These are phyloP conservation scores for Trachymyrmex septentrionalis DNA, from an alignment of 1,140 invertebrate species.

Conservation along the genomic window DNA sequence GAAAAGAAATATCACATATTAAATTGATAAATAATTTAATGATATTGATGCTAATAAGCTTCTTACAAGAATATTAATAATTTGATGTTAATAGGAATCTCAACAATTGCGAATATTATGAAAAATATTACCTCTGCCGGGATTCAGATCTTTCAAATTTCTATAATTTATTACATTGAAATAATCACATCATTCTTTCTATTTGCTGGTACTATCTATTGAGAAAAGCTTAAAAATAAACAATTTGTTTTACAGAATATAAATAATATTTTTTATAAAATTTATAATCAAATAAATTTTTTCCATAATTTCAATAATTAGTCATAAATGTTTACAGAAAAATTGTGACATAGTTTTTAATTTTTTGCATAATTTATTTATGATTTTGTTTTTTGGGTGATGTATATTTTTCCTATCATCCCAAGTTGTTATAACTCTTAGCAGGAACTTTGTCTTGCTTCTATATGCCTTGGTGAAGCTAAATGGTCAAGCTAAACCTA, in stretches of 20 bases:
- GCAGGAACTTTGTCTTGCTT: neutral
- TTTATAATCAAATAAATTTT: neutral
- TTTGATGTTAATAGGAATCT: no score
- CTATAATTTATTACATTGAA: neutral
- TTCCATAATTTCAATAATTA: neutral
- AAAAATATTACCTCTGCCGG: no score
- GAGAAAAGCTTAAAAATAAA: neutral
- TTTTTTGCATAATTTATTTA: neutral
- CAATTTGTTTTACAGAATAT: neutral
- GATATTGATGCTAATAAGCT: no score
- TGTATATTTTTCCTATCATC: neutral
- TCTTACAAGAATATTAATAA: no score
- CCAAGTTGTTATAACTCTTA: neutral
- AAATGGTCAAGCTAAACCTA: constrained; percentile 6
- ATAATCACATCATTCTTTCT: neutral
- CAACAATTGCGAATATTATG: no score
- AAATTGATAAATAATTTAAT: no score
- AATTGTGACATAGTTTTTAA: neutral
- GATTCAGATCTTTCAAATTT: no score
- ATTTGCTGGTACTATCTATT: neutral
- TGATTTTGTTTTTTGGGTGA: neutral
- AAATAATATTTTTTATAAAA: neutral
- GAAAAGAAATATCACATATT: no score
- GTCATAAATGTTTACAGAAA: neutral
- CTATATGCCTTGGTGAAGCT: neutral